These are phyloP conservation scores for Benthochromis sp. DNA, from an alignment of 2,113 vertebrate species.

Conservation along the genomic window DNA sequence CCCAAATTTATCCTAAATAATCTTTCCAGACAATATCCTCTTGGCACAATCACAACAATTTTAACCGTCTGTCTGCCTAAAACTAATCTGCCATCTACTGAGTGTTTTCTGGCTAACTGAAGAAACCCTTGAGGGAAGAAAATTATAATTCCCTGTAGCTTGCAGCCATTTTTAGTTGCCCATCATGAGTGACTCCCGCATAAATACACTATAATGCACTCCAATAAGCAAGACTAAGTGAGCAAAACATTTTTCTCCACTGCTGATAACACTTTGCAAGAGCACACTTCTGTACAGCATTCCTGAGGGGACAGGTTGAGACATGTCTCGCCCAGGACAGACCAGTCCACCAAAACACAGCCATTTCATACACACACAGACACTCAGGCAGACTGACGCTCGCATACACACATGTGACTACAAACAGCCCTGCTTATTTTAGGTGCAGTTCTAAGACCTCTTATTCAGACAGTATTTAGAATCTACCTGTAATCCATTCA, in stretches of 20 bases:
- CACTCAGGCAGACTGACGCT: background rate
- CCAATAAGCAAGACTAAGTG: background rate
- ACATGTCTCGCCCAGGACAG: background rate
- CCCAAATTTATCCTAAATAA: background rate
- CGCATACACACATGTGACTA: fast-evolving
- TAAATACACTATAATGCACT: background rate
- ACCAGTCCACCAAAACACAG: background rate
- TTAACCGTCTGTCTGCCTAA: background rate
- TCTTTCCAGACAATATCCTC: background rate
- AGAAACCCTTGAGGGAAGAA: background rate
- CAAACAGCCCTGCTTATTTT: background rate
- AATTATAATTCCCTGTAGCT: background rate
- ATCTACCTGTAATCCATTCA: conserved; percentile 57
- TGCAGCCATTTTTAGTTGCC: background rate
- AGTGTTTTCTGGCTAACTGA: background rate
- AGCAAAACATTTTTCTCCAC: background rate
- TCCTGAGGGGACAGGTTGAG: conserved; percentile 17
- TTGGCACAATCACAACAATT: background rate
- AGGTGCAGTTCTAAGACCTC: background rate
- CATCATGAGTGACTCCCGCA: background rate
- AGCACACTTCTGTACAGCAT: background rate
- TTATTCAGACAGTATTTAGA: background rate
- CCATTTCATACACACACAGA: background rate
- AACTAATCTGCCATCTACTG: background rate
- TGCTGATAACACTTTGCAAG: background rate